These are phyloP conservation scores for Oscheius sp. DNA, from an alignment of 2,888 invertebrate genomes.

Conservation along the genomic window DNA sequence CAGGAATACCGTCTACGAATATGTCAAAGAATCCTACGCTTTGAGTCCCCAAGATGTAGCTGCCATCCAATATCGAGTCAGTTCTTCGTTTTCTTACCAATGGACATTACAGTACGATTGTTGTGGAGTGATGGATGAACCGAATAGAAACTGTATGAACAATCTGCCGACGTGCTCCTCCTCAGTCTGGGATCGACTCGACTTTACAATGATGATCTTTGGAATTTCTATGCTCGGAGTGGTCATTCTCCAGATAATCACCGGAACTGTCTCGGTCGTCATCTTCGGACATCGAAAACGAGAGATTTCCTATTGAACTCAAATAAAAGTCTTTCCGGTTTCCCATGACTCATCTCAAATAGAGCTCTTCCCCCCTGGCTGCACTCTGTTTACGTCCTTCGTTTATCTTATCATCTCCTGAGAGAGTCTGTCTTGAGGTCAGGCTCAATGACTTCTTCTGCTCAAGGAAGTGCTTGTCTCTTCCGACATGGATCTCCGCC, in stretches of 20 bases:
- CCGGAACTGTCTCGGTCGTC: constrained; percentile 35
- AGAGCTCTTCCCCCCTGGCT: constrained; percentile 9
- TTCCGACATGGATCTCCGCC: not conserved
- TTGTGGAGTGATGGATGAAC: constrained; percentile 51
- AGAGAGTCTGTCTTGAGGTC: too few relatives aligned
- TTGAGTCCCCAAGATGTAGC: constrained; percentile 42
- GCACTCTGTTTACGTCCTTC: constrained; percentile 10
- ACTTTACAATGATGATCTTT: constrained; percentile 61
- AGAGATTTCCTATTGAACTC: constrained; percentile 28
- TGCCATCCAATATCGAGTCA: constrained; percentile 43
- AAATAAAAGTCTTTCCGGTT: too few relatives aligned
- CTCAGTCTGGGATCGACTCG: constrained; percentile 63
- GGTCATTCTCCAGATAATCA: constrained; percentile 43
- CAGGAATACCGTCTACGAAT: constrained; percentile 22
- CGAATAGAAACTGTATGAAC: constrained; percentile 26
- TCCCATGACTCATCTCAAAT: not conserved
- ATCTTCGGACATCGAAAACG: constrained; percentile 37
- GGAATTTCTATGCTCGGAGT: constrained; percentile 46
- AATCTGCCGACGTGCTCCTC: constrained; percentile 53
- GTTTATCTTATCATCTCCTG: not conserved
- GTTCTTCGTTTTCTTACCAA: not conserved
- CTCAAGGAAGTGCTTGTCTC: not conserved
- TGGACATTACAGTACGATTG: constrained; percentile 58
- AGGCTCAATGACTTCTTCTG: not conserved
- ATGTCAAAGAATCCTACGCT: constrained; percentile 26